Evolutionary conservation across 2,888 invertebrate species (phyloP).

Genomic region (Acrobasis suavella): DNA sequence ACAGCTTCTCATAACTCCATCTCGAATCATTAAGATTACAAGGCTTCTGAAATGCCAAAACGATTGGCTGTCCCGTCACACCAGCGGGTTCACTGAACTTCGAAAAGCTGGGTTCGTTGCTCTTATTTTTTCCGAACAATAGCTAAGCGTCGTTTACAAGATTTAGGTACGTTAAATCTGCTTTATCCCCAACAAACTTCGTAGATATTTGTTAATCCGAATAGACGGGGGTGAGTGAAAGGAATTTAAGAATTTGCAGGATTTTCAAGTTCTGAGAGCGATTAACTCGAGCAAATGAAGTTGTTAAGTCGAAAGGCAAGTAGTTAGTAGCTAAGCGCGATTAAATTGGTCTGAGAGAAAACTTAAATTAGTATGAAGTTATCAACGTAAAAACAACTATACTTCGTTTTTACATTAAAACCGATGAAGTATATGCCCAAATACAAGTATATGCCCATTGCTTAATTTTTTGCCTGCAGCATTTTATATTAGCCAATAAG

Average conservation of each 20-base stretch:
- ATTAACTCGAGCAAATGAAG: conserved; percentile 22
- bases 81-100: not conserved
- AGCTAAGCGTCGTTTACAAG: conserved; percentile 29
- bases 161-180: conserved; percentile 30
- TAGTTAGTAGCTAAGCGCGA: conserved; percentile 13
- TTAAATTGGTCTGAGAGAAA: not conserved
- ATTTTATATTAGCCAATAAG: too few relatives aligned
- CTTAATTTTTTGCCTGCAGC: too few relatives aligned
- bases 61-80: not conserved
- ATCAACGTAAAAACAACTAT: not conserved
- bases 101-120: not conserved
- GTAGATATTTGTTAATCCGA: conserved; percentile 33
- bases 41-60: not conserved
- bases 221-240: conserved; percentile 26
- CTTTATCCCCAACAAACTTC: conserved; percentile 29
- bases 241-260: conserved; percentile 31
- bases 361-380: not conserved
- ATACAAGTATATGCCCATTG: too few relatives aligned
- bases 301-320: conserved; percentile 22
- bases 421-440: too few relatives aligned
- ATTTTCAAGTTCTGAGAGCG: conserved; percentile 30
- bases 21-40: not conserved
- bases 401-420: too few relatives aligned
- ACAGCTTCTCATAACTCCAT: not conserved
- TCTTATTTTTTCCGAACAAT: conserved; percentile 19